Base-by-base conservation (phyloP, 2,888 invertebrate species). In the Morpho achilles region DNA sequence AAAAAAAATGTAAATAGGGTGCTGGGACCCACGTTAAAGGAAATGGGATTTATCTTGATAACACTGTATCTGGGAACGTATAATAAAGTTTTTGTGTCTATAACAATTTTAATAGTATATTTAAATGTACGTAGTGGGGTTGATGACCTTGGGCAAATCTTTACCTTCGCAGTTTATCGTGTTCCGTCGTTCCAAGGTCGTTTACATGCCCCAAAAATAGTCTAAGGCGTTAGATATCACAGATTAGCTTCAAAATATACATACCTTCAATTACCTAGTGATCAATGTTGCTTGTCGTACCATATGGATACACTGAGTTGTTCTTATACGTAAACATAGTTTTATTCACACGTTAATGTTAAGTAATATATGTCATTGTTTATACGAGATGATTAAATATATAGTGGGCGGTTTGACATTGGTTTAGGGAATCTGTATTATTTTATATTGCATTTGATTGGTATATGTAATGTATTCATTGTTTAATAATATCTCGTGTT, bases 311-410 rank as follows among this genome's bases (percentile, higher is more conserved):
- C 86, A 88, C 85, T 77, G 85, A 84, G 84, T 85, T 85, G 82
- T 87, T 87, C 80, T 66, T 79, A 88, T 88, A 89, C 89, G 88
- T 89, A 88, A 62, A 87, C 58, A 82, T 86, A 87, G 85, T 85
- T 85, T 79, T 79, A 86, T 77, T 79, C 84, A 87, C 87, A 82
- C 79, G 79, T 80, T 84, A 84, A 82, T 76, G 67, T 70, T 87
- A 87, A 86, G 86, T 74, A 75, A 76, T 74, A 75, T 75, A 82
- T 74, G 68, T 75, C 77, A 82, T 82, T 82, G 84, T 68, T 67
- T 87, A 83, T 84, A 85, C 81, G 81, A 80, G 63, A 64, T 60
- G 59, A 63, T 68, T 68, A 63, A 58, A 63, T 63, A 64, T 63
- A 58, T 67, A 48, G 46, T 8, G 44, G 57, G 60, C 53, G 56